A percentile compares a stretch with the other conserved stretches of the same genome.
These are phyloP conservation scores for Gopherus flavomarginatus DNA, from an alignment of 2,113 vertebrate genomes.

Conservation along the genomic window DNA sequence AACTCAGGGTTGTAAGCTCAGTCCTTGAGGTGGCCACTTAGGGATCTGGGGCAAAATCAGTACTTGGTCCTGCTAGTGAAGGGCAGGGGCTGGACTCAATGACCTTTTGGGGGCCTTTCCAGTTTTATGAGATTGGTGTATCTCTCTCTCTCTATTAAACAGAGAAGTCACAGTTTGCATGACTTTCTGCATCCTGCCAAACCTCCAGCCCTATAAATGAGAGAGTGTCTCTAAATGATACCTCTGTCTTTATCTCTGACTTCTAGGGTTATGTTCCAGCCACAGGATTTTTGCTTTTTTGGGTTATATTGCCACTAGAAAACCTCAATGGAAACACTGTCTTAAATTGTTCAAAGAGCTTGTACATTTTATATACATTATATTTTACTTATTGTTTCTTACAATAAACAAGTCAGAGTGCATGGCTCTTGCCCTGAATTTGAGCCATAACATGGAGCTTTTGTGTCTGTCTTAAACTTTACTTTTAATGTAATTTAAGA, in stretches of 20 bases:
- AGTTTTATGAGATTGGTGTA: too few species aligned
- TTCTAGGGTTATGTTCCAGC: not conserved
- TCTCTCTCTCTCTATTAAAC: too few species aligned
- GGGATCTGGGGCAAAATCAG: too few species aligned
- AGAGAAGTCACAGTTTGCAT: too few species aligned
- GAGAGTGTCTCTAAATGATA: accelerated
- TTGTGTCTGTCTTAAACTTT: not conserved
- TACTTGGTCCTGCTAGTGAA: too few species aligned
- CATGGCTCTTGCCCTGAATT: not conserved
- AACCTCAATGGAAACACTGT: not conserved
- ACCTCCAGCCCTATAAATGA: accelerated
- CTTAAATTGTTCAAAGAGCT: not conserved
- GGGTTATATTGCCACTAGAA: accelerated
- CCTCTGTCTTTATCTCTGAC: not conserved
- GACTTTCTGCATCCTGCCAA: not conserved
- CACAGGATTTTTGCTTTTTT: accelerated
- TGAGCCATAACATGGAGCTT: accelerated
- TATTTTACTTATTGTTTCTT: accelerated
- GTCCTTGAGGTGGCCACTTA: too few species aligned
- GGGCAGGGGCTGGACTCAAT: too few species aligned
- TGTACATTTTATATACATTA: not conserved
- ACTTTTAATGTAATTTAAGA: not conserved
- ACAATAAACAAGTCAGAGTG: not conserved
- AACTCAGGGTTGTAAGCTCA: too few species aligned
- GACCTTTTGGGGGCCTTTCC: too few species aligned